Conservation (phyloP, 2,888 invertebrate species). For the Microplitis manilae region DNA sequence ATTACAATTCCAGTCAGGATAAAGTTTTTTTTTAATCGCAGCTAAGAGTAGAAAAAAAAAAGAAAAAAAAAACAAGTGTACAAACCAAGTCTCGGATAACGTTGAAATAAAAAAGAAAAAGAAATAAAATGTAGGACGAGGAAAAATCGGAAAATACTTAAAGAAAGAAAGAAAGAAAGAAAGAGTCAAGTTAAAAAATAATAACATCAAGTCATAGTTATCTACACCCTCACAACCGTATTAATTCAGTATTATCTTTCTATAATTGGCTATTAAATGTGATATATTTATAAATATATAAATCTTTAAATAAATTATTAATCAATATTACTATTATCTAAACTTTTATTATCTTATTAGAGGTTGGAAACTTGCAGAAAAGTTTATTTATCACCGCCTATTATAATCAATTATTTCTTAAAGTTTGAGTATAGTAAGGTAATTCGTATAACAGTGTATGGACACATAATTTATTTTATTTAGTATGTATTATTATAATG, state of each 20-base stretch:
- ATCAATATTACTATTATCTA: background rate
- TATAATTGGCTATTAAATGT: background rate
- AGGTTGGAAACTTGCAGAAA: constrained; percentile 29
- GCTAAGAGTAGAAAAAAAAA: constrained; percentile 26
- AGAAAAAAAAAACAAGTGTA: constrained; percentile 9
- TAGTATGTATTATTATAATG: background rate
- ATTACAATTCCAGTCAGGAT: constrained; percentile 36
- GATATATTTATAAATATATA: too few relatives aligned
- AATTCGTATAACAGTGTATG: background rate
- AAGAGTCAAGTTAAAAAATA: constrained; percentile 32
- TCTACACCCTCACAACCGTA: background rate
- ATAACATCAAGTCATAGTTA: constrained; percentile 22
- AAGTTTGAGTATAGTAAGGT: background rate
- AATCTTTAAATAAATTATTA: too few relatives aligned
- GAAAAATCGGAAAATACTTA: too few relatives aligned
- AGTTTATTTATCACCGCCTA: constrained; percentile 47
- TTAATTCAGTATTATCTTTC: constrained; percentile 14
- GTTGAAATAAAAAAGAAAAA: background rate
- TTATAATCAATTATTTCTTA: constrained; percentile 20
- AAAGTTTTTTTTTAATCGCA: constrained; percentile 18
- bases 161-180: background rate
- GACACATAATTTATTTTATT: background rate
- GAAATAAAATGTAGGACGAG: too few relatives aligned
- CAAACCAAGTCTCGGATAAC: constrained; percentile 17
- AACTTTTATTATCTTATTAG: background rate